A percentile compares a stretch with the other conserved stretches of the same genome.
phyloP scores from a whole-genome alignment of 2,797 vertebrate genomes.

The Falco concolor region DNA sequence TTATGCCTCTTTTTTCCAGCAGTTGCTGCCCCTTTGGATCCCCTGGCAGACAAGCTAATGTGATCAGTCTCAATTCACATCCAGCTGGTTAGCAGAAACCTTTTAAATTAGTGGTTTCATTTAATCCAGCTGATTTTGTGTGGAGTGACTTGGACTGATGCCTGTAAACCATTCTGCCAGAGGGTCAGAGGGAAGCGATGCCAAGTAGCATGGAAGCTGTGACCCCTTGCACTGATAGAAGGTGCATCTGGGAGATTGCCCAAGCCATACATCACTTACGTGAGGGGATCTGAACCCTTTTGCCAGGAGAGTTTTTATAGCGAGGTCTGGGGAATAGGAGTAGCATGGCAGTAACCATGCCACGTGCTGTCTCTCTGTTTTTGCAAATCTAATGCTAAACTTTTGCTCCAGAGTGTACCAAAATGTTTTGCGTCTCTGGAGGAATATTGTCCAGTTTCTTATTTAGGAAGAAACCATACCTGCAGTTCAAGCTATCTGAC shows the following conservation, averaged over 20 bases:
- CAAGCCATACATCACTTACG: not conserved
- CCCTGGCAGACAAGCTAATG: not conserved
- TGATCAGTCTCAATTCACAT: not conserved
- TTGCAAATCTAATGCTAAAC: not conserved
- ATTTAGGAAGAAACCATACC: not conserved
- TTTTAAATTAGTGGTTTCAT: not conserved
- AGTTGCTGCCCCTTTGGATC: not conserved
- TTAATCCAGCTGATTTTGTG: not conserved
- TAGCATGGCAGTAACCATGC: not conserved
- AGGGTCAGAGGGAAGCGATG: not conserved
- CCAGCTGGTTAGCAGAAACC: constrained; percentile 3
- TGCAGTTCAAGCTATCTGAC: not conserved
- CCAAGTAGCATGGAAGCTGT: not conserved
- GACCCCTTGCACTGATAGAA: not conserved
- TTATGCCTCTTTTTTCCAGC: not conserved
- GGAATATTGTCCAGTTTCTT: not conserved
- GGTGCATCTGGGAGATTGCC: not conserved
- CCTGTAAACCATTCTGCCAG: not conserved
- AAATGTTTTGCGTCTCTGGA: not conserved
- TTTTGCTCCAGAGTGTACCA: not conserved
- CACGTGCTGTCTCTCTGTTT: not conserved
- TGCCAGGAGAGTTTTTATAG: not conserved
- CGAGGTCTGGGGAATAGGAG: not conserved
- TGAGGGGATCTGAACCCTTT: not conserved
- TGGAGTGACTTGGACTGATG: not conserved